A percentile compares a stretch with the other conserved stretches of the same genome.
phyloP scores from a whole-genome alignment of 2,888 invertebrate genomes.

The Callimorpha dominula region DNA sequence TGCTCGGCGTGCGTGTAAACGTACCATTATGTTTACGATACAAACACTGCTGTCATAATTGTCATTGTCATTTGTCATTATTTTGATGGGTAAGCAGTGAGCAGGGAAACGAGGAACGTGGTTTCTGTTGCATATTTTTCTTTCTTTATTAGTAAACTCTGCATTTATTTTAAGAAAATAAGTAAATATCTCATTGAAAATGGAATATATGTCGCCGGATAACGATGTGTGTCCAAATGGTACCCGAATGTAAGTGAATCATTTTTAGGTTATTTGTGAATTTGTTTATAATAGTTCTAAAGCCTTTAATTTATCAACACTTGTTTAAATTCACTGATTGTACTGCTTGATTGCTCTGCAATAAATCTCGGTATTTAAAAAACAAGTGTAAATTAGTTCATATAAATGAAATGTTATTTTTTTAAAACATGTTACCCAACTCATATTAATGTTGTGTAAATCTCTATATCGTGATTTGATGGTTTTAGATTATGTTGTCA shows the following conservation, averaged over 20 bases:
- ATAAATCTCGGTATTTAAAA: not conserved
- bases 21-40: too few relatives aligned
- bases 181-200: slow-evolving; percentile 37
- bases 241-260: slow-evolving; percentile 76
- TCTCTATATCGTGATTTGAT: not conserved
- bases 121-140: not conserved
- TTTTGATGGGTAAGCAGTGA: too few relatives aligned
- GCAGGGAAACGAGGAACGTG: not conserved
- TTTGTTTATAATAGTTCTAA: not conserved
- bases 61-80: too few relatives aligned
- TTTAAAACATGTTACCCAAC: not conserved
- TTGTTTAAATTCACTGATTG: too few relatives aligned
- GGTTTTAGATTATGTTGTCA: slow-evolving; percentile 94
- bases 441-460: not conserved
- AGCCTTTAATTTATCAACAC: too few relatives aligned
- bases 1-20: too few relatives aligned
- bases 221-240: slow-evolving; percentile 58
- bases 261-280: slow-evolving; percentile 40
- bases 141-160: too few relatives aligned
- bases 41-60: too few relatives aligned
- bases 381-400: not conserved
- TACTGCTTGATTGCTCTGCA: too few relatives aligned
- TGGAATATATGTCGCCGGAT: slow-evolving; percentile 81
- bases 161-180: not conserved
- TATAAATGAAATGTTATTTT: not conserved